Evolutionary conservation across 2,797 vertebrate species (phyloP).

Genomic region (Cuculus canorus): DNA sequence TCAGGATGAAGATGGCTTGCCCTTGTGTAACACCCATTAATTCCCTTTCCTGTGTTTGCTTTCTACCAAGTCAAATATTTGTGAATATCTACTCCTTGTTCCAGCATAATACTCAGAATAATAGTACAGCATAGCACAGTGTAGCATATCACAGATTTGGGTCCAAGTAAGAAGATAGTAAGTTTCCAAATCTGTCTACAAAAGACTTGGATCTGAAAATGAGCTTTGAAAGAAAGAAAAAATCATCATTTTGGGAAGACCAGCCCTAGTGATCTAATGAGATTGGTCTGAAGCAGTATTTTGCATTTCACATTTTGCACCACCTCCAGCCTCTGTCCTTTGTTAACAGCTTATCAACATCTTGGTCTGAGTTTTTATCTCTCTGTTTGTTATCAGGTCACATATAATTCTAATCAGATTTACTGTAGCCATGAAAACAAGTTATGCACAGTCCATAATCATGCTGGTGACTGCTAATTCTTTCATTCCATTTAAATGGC

Average conservation of each 20-base stretch:
- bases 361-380: background rate
- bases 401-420: background rate
- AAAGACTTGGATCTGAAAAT: background rate
- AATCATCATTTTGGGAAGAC: background rate
- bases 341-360: background rate
- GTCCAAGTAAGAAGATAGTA: background rate
- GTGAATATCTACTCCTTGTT: background rate
- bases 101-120: background rate
- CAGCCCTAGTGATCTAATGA: background rate
- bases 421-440: background rate
- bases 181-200: background rate
- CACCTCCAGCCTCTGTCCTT: background rate
- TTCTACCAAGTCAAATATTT: background rate
- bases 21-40: background rate
- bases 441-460: background rate
- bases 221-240: background rate
- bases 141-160: background rate
- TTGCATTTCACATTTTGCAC: background rate
- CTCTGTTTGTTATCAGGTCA: background rate
- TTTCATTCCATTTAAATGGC: background rate
- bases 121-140: background rate
- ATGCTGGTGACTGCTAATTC: background rate
- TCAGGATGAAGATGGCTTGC: background rate
- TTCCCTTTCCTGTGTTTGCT: background rate
- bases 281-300: background rate